phyloP scores from a whole-genome alignment of 2,888 invertebrate species.

The Pterostichus madidus region DNA sequence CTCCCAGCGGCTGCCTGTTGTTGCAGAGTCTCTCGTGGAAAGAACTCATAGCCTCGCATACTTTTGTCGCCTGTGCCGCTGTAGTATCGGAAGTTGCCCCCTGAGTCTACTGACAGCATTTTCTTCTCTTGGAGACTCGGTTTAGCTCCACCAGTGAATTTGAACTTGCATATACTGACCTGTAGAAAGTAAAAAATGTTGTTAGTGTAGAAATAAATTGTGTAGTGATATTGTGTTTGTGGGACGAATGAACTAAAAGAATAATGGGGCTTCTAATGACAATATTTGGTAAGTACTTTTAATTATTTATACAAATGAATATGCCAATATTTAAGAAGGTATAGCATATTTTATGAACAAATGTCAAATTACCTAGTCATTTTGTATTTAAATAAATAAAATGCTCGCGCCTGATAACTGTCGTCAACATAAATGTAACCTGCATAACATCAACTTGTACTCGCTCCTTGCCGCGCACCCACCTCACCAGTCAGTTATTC shows the following conservation, averaged over 20 bases:
- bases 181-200: not conserved
- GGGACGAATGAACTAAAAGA: not conserved
- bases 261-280: not conserved
- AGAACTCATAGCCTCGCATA: slow-evolving; percentile 87
- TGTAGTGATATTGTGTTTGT: slow-evolving; percentile 1
- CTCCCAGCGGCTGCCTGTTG: slow-evolving; percentile 79
- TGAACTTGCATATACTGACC: slow-evolving; percentile 90
- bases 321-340: not conserved
- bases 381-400: too few relatives aligned
- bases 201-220: not conserved
- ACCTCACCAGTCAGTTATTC: too few relatives aligned
- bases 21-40: slow-evolving; percentile 85
- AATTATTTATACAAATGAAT: not conserved
- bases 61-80: slow-evolving; percentile 91
- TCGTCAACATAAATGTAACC: too few relatives aligned
- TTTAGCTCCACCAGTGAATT: slow-evolving; percentile 94
- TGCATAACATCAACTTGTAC: too few relatives aligned
- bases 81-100: slow-evolving; percentile 91
- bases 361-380: too few relatives aligned
- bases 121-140: slow-evolving; percentile 94
- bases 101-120: slow-evolving; percentile 93
- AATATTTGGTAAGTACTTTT: slow-evolving; percentile 7
- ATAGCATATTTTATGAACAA: not conserved
- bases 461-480: too few relatives aligned
- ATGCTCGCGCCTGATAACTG: too few relatives aligned